Base-by-base conservation (phyloP, 2,888 invertebrate genomes). In the Linnaemya tessellans region DNA sequence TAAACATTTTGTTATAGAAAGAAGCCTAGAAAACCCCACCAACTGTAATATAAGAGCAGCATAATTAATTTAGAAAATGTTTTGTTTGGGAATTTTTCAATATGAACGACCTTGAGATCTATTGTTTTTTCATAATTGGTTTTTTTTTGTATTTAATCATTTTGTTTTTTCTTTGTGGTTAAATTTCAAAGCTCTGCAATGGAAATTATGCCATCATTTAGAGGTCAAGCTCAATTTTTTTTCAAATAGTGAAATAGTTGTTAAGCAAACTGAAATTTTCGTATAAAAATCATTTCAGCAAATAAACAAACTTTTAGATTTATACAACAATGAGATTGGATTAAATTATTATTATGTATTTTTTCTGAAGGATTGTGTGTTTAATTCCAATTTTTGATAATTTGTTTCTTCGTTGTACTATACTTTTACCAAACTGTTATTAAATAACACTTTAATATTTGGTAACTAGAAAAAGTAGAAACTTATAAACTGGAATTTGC, bases 211-310 rank as follows among this genome's bases (percentile, higher is more conserved):
- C 41, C 51, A 49, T 60, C 2, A 22, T 74, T 82, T 54, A 65
- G 43, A 85, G 78, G 85, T 85, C 85, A 85, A 81, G 74, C 73
- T 67, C 78, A 81, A 58, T 56, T 43, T 49, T 71, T 78, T 70
- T 18, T 13, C 22, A 2, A 7, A 7, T 18, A 18, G 1, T 20
- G 1, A 13, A 46, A 5, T 51, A 20, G 13, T 67, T 35, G 11
- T 43, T 41, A 7, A 49, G 43, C 15, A 64, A 65, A 65, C n/a
- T 35, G n/a, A n/a, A 15, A 58, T 58, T 30, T 35, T 58, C 9
- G 22, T 15, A 41, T 8, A 41, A n/a, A 20, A 2, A 30, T n/a
- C 3, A 30, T 22, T 20, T n/a, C 15, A 46, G 43, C 13, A 43
- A 13, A 30, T 30, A 2, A 30, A 15, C 15, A 38, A 38, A 8